Base-by-base conservation (phyloP, 2,113 vertebrate genomes). In the Otis tarda region DNA sequence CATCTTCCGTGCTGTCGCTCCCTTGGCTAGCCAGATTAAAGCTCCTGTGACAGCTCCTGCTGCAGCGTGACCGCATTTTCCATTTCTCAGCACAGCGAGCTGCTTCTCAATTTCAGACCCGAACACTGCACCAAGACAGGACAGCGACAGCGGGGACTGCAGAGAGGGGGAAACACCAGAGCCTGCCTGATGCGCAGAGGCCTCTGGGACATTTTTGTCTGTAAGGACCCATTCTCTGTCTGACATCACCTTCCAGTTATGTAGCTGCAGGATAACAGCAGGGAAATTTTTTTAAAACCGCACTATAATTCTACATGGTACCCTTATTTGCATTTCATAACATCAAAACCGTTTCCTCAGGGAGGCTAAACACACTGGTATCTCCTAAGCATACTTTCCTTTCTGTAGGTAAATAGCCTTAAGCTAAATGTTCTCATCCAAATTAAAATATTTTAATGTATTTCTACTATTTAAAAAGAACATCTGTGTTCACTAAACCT, bases 311-410 rank as follows among this genome's bases (percentile, higher is more conserved):
- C 80, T 59, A 55, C 11, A 11, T 8, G 3, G 71, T 50, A 23
- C 27, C 24, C 49, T 71, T n/a, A 75, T 95, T 81, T 96, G 87
- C 87, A 89, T 83, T 75, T 82, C 93, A 37, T 47, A 88, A 37
- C 56, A 67, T 41, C 68, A 70, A 78, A 90, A 56, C 0, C 18
- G 8, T 65, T 65, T 78, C 89, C 90, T 87, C 65, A 3, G 83
- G 95, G 86, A 82, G 61, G 84, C 71, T 89, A 75, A 86, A 89
- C 92, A 94, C 86, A 88, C 84, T 92, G 94, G 84, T 90, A 95
- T 73, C 67, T 87, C 74, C 81, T 30, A 79, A 84, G 91, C 21
- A 47, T 9, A 27, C 57, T 82, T 73, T 28, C 69, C 89, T 73
- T 83, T 85, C 80, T 65, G 31, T 24, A 80, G 85, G 89, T 57